Conservation (phyloP, 2,797 vertebrate species). For the Sebastes cheni region DNA sequence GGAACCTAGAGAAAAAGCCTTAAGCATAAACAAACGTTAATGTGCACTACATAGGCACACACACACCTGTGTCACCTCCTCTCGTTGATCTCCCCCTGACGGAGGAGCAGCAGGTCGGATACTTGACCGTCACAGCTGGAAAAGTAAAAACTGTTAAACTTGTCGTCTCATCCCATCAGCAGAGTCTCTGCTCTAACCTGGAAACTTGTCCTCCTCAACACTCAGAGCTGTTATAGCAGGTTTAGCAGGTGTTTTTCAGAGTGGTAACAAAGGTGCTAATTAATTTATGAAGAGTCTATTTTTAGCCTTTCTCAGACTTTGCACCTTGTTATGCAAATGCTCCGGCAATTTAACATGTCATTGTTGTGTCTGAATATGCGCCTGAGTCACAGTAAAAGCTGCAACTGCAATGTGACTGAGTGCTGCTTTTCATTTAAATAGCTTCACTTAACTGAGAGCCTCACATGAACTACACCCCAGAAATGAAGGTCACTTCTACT, state of each 20-base stretch:
- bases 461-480: background rate
- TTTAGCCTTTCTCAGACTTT: background rate
- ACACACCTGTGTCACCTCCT: background rate
- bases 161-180: background rate
- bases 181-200: background rate
- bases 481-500: background rate
- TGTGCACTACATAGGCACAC: background rate
- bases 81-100: background rate
- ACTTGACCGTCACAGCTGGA: background rate
- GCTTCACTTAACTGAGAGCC: background rate
- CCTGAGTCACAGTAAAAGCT: background rate
- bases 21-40: conserved; percentile 34
- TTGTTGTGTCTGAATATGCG: background rate
- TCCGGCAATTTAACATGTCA: background rate
- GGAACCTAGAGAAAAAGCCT: conserved; percentile 32
- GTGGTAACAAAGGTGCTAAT: background rate
- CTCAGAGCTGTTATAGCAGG: background rate
- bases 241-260: background rate
- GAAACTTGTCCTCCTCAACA: background rate
- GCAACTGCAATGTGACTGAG: background rate
- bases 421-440: background rate
- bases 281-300: background rate
- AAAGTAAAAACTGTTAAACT: background rate
- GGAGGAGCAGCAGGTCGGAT: background rate
- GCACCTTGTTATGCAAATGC: background rate